A percentile compares a stretch with the other conserved stretches of the same genome.
These are phyloP conservation scores for Gephyroberyx darwinii DNA, from an alignment of 2,797 vertebrate species.

Conservation along the genomic window DNA sequence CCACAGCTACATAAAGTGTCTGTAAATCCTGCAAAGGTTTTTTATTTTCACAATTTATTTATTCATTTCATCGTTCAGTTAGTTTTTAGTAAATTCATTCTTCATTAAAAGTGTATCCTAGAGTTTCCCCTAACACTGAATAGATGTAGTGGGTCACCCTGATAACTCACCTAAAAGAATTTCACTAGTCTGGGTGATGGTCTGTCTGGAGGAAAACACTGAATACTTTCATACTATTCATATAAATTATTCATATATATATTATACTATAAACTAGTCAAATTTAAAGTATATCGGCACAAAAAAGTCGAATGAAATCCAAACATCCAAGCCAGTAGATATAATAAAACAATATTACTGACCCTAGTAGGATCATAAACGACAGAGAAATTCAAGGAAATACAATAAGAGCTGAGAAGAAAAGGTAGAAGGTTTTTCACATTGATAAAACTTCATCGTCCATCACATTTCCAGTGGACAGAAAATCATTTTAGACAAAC, in stretches of 20 bases:
- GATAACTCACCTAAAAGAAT: constrained; percentile 17
- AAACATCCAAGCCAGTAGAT: neutral
- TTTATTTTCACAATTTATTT: too few species aligned
- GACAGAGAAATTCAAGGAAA: neutral
- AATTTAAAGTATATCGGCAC: too few species aligned
- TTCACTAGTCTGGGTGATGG: too few species aligned
- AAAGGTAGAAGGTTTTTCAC: neutral
- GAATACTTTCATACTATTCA: too few species aligned
- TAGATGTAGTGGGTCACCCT: neutral
- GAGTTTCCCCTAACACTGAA: too few species aligned
- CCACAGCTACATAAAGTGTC: constrained; percentile 20
- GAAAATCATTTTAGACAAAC: neutral
- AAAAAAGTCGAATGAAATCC: too few species aligned
- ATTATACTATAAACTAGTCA: too few species aligned
- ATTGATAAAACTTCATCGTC: constrained; percentile 29
- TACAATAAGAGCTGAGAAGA: neutral
- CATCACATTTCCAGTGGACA: constrained; percentile 21
- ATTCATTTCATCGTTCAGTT: too few species aligned
- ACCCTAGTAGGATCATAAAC: neutral
- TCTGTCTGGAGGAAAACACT: too few species aligned
- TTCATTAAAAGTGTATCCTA: too few species aligned
- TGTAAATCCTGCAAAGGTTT: constrained; percentile 15
- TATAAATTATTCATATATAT: too few species aligned
- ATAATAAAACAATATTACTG: neutral
- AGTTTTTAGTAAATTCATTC: too few species aligned